A percentile compares a stretch with the other conserved stretches of the same genome.
These are phyloP conservation scores for Chrysoperla carnea DNA, from an alignment of 1,140 invertebrate species.

Conservation along the genomic window DNA sequence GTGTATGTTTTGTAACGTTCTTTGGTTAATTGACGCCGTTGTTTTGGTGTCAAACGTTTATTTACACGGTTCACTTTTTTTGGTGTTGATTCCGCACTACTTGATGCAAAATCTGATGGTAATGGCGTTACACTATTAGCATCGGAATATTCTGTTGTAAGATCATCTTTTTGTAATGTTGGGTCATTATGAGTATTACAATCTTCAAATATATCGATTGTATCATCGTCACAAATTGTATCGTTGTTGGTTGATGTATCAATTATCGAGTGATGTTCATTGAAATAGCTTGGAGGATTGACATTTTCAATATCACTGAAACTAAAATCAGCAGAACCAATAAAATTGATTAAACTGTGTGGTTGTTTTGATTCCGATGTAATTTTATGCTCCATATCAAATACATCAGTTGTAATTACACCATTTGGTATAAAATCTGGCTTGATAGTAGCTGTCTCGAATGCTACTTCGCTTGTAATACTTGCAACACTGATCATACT, in stretches of 20 bases:
- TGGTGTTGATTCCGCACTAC: conserved; percentile 52
- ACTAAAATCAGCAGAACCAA: conserved; percentile 23
- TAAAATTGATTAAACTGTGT: conserved; percentile 22
- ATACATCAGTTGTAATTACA: conserved; percentile 4
- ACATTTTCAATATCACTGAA: conserved; percentile 42
- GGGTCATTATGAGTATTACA: conserved; percentile 28
- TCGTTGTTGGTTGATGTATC: conserved; percentile 36
- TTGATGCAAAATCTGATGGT: conserved; percentile 30
- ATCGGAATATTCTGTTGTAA: conserved; percentile 15
- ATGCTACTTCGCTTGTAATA: conserved; percentile 58
- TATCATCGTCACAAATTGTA: conserved; percentile 36
- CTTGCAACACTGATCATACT: conserved; percentile 71
- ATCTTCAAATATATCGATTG: conserved; percentile 32
- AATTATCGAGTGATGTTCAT: conserved; percentile 39
- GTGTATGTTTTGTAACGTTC: conserved; percentile 66
- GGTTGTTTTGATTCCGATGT: conserved; percentile 25
- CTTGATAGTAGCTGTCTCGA: conserved; percentile 15
- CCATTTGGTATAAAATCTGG: conserved; percentile 13
- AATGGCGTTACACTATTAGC: conserved; percentile 27
- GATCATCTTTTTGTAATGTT: conserved; percentile 9
- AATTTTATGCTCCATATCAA: conserved; percentile 2
- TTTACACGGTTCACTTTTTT: conserved; percentile 32
- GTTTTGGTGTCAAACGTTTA: conserved; percentile 49
- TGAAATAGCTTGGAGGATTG: conserved; percentile 40
- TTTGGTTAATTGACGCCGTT: conserved; percentile 48